phyloP scores from a whole-genome alignment of 2,888 invertebrate species.

The Esperia sulphurella region DNA sequence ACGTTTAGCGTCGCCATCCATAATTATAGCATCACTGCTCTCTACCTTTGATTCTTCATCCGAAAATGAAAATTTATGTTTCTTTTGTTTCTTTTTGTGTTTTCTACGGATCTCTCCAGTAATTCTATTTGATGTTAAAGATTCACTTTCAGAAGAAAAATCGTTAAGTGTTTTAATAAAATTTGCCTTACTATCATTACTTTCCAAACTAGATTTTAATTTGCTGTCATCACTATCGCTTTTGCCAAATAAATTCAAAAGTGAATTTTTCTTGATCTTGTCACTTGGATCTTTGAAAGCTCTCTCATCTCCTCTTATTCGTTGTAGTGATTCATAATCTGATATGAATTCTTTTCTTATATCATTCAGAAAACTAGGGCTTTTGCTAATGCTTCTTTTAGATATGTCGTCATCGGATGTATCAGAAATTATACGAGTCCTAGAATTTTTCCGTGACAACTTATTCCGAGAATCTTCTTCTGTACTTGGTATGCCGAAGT shows the following conservation, averaged over 20 bases:
- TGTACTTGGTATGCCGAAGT: slow-evolving; percentile 65
- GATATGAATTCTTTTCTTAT: slow-evolving; percentile 81
- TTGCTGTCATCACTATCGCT: slow-evolving; percentile 70
- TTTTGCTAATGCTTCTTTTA: slow-evolving; percentile 71
- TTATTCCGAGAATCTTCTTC: slow-evolving; percentile 77
- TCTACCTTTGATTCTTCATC: slow-evolving; percentile 67
- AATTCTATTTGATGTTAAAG: slow-evolving; percentile 56
- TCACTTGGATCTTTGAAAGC: slow-evolving; percentile 38
- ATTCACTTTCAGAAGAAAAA: slow-evolving; percentile 72
- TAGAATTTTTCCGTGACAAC: slow-evolving; percentile 82
- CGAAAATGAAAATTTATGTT: slow-evolving; percentile 83
- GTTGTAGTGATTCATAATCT: slow-evolving; percentile 45
- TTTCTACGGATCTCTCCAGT: slow-evolving; percentile 82
- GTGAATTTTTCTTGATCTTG: slow-evolving; percentile 55
- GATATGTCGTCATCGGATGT: slow-evolving; percentile 85
- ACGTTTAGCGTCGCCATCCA: slow-evolving; percentile 48
- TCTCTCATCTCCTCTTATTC: slow-evolving; percentile 35
- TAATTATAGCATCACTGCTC: slow-evolving; percentile 36
- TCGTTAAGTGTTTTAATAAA: slow-evolving; percentile 56
- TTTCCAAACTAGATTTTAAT: slow-evolving; percentile 54
- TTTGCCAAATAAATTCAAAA: slow-evolving; percentile 66
- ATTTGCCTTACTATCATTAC: slow-evolving; percentile 48
- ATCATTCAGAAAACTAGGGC: slow-evolving; percentile 48
- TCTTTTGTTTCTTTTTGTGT: slow-evolving; percentile 92
- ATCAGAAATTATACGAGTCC: slow-evolving; percentile 87